These are phyloP conservation scores for Drosophila peninsularis DNA, from an alignment of 2,888 invertebrate species.

Conservation along the genomic window DNA sequence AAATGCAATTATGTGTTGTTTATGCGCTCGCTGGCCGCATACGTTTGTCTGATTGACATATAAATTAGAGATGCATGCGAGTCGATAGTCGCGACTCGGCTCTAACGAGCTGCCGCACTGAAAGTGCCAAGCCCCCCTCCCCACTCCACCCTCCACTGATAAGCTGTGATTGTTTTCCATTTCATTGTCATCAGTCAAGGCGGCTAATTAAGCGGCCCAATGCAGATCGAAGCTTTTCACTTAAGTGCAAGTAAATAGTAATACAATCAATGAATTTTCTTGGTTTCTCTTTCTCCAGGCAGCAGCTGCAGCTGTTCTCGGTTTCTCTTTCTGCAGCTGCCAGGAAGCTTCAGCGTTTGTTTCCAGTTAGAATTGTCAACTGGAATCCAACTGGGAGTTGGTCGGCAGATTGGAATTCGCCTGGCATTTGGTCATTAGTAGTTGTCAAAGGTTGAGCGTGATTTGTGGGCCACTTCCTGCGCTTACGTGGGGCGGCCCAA, in stretches of 20 bases:
- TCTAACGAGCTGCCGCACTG: constrained; percentile 71
- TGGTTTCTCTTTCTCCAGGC: constrained; percentile 9
- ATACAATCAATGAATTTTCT: constrained; percentile 37
- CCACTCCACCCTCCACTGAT: constrained; percentile 34
- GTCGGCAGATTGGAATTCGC: too few species aligned
- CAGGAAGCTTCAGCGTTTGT: constrained; percentile 60
- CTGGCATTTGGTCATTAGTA: constrained; percentile 70
- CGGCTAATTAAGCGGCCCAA: constrained; percentile 55
- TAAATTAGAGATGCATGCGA: constrained; percentile 78
- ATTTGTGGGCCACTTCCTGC: constrained; percentile 70
- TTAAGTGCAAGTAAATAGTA: constrained; percentile 75
- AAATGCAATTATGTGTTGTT: constrained; percentile 81
- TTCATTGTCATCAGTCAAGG: constrained; percentile 69
- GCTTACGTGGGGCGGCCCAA: constrained; percentile 5
- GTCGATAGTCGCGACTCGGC: constrained; percentile 57
- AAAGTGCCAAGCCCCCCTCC: constrained; percentile 57
- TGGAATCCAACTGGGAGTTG: constrained; percentile 3
- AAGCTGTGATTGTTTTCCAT: constrained; percentile 71
- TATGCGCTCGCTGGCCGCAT: constrained; percentile 70
- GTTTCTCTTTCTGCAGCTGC: constrained; percentile 25
- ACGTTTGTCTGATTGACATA: constrained; percentile 77
- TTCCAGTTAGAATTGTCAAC: constrained; percentile 63
- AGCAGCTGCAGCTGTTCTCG: constrained; percentile 9
- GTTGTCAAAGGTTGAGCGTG: constrained; percentile 66
- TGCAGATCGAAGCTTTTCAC: constrained; percentile 67